phyloP scores from a whole-genome alignment of 2,797 vertebrate genomes.

The Neoniphon sammara region DNA sequence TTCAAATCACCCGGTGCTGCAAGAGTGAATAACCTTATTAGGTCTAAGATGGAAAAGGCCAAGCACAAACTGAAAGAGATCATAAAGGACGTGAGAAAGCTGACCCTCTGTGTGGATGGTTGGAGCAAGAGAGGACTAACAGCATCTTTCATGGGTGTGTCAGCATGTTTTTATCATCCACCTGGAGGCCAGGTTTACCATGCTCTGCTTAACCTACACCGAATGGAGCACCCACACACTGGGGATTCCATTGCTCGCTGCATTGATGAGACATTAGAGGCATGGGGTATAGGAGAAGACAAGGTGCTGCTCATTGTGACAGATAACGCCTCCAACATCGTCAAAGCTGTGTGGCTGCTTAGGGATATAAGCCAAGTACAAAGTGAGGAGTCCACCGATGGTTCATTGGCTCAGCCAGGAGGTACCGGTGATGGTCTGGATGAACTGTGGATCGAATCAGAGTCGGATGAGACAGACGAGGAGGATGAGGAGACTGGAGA shows the following conservation, averaged over 20 bases:
- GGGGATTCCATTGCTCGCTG: constrained; percentile 39
- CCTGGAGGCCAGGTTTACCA: constrained; percentile 33
- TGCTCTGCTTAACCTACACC: constrained; percentile 40
- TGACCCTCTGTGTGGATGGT: constrained; percentile 46
- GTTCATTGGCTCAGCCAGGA: constrained; percentile 11
- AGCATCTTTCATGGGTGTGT: constrained; percentile 36
- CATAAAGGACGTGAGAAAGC: constrained; percentile 15
- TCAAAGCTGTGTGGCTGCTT: constrained; percentile 38
- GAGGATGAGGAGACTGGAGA: constrained; percentile 2
- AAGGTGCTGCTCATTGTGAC: constrained; percentile 39
- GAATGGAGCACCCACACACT: constrained; percentile 32
- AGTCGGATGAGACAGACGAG: constrained; percentile 16
- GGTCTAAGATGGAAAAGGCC: neutral
- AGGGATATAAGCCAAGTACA: constrained; percentile 25
- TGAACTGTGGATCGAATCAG: constrained; percentile 30
- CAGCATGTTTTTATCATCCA: constrained; percentile 46
- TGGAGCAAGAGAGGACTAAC: constrained; percentile 44
- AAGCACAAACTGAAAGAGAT: constrained; percentile 4
- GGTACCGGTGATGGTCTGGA: constrained; percentile 14
- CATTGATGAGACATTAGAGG: constrained; percentile 43
- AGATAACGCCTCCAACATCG: constrained; percentile 35
- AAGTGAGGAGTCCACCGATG: constrained; percentile 6
- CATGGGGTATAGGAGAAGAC: constrained; percentile 34
- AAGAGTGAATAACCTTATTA: constrained; percentile 20
- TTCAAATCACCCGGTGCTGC: too few species aligned